These are phyloP conservation scores for Anneissia japonica DNA, from an alignment of 35 echinoderm and acorn worm species.

Conservation along the genomic window DNA sequence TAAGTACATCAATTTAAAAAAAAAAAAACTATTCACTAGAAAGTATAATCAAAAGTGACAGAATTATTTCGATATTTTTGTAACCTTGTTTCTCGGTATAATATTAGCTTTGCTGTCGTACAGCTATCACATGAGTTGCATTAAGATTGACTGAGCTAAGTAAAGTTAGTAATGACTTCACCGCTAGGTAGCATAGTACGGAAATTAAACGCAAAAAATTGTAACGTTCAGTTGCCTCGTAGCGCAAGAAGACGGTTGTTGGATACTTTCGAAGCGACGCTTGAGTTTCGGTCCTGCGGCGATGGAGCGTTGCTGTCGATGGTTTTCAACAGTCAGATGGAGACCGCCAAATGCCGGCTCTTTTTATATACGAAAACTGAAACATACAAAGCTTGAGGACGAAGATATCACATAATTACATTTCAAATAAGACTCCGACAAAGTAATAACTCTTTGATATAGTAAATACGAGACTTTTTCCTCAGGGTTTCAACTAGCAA, in stretches of 20 bases:
- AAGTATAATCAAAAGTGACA: neutral
- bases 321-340: neutral
- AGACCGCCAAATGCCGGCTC: neutral
- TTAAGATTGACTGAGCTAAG: neutral
- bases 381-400: neutral
- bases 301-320: neutral
- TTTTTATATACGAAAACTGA: neutral
- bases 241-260: neutral
- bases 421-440: neutral
- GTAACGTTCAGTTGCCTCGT: neutral
- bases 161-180: neutral
- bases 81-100: neutral
- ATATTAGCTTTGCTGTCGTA: neutral
- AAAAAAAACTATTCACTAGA: neutral
- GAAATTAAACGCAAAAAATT: slow-evolving; percentile 2
- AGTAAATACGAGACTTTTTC: neutral
- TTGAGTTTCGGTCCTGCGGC: neutral
- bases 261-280: neutral
- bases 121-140: neutral
- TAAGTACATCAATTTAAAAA: neutral
- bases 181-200: neutral
- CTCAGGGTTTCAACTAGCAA: neutral
- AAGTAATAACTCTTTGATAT: neutral
- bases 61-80: neutral
- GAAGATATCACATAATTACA: neutral